Evolutionary conservation across 2,888 invertebrate species (phyloP).

Genomic region (Hirudinaria manillensis): DNA sequence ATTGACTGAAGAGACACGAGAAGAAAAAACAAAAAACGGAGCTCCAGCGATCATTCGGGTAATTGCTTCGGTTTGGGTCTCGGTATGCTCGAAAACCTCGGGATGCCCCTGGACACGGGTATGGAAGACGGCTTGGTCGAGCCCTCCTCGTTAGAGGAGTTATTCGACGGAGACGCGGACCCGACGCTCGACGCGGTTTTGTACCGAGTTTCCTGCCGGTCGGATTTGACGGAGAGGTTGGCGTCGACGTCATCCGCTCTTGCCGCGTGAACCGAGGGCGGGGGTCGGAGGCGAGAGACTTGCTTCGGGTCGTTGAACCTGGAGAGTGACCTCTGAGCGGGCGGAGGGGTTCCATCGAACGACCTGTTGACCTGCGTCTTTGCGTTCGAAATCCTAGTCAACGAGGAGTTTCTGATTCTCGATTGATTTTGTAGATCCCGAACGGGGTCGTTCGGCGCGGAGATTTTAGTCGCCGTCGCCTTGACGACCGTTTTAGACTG

Average conservation of each 20-base stretch:
- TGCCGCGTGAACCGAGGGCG: not conserved
- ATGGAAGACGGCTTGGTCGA: not conserved
- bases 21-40: not conserved
- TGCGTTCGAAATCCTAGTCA: not conserved
- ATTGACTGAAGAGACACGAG: not conserved
- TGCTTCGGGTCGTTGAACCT: not conserved
- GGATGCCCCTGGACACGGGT: constrained; percentile 3
- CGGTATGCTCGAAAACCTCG: constrained; percentile 1
- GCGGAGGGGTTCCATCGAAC: not conserved
- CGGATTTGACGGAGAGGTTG: no score
- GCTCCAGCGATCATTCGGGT: not conserved
- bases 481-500: not conserved
- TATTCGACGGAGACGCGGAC: no score
- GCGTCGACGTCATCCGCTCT: not conserved
- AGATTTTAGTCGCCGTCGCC: not conserved
- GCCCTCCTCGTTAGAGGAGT: not conserved
- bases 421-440: not conserved
- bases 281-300: constrained; percentile 1
- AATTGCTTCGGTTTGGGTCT: not conserved
- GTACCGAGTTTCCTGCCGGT: no score
- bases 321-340: not conserved
- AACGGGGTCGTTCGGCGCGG: not conserved
- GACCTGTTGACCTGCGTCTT: not conserved
- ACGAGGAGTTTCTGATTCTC: not conserved
- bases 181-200: no score